A percentile compares a stretch with the other conserved stretches of the same genome.
Evolutionary conservation across 2,888 invertebrate genomes (phyloP).

Genomic region (Shargacucullia verbasci): DNA sequence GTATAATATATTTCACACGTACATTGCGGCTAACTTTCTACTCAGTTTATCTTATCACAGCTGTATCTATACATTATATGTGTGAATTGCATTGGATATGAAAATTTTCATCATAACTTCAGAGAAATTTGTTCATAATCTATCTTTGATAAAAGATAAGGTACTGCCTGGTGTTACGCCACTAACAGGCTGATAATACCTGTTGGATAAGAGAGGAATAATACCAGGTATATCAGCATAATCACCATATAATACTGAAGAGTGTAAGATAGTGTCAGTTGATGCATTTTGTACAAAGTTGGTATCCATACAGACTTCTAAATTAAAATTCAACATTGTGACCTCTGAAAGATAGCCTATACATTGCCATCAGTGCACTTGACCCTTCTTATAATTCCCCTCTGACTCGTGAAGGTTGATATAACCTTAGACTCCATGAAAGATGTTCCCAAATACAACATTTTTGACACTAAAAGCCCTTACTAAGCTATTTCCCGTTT

Average conservation of each 20-base stretch:
- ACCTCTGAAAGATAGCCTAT: too few species aligned
- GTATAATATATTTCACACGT: slow-evolving; percentile 43
- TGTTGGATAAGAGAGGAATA: slow-evolving; percentile 28
- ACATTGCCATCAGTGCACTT: too few species aligned
- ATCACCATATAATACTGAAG: not conserved
- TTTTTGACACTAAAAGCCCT: too few species aligned
- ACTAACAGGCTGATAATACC: slow-evolving; percentile 41
- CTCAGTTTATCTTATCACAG: slow-evolving; percentile 62
- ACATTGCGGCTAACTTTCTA: slow-evolving; percentile 57
- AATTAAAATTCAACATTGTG: too few species aligned
- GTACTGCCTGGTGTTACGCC: slow-evolving; percentile 45
- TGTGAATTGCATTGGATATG: slow-evolving; percentile 52
- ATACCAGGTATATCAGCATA: slow-evolving; percentile 11
- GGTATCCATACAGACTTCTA: too few species aligned
- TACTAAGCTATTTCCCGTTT: too few species aligned
- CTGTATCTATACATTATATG: slow-evolving; percentile 53
- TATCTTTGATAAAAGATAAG: slow-evolving; percentile 49
- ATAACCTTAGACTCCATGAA: too few species aligned
- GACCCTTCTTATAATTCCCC: too few species aligned
- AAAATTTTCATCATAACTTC: slow-evolving; percentile 47
- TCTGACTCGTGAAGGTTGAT: too few species aligned
- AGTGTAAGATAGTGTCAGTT: too few species aligned
- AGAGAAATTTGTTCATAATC: slow-evolving; percentile 50
- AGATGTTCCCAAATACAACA: too few species aligned
- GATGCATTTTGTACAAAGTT: too few species aligned